Conservation (phyloP, 2,113 vertebrate genomes). For the Entomyzon cyanotis region DNA sequence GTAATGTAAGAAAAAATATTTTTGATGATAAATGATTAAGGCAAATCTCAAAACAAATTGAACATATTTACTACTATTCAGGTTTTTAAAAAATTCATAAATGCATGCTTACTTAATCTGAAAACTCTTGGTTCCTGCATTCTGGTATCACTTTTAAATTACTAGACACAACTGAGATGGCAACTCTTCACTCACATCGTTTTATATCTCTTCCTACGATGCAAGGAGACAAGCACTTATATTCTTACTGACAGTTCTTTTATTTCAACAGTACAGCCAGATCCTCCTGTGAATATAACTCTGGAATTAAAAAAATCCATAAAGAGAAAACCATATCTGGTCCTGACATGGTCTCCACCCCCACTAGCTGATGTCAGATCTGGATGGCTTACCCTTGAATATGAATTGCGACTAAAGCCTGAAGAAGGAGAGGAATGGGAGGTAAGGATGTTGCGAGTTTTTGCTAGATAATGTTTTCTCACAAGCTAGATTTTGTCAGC, state of each 20-base stretch:
- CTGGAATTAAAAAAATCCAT: slow-evolving; percentile 67
- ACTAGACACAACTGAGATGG: not conserved
- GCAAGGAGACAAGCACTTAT: not conserved
- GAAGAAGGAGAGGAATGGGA: slow-evolving; percentile 84
- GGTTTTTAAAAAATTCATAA: not conserved
- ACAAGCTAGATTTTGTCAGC: not conserved
- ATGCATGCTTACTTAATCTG: not conserved
- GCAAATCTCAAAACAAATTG: not conserved
- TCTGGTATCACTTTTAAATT: not conserved
- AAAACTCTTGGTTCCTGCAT: not conserved
- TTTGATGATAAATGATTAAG: not conserved
- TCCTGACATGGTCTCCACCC: slow-evolving; percentile 84
- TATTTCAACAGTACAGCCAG: slow-evolving; percentile 84
- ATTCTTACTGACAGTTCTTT: not conserved
- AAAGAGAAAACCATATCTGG: slow-evolving; percentile 75
- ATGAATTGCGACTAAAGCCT: slow-evolving; percentile 83
- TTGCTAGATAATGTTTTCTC: not conserved
- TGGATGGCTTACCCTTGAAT: slow-evolving; percentile 90
- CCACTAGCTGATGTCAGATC: slow-evolving; percentile 81
- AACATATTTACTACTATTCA: not conserved
- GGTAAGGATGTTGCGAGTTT: slow-evolving; percentile 66
- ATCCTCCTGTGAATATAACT: slow-evolving; percentile 84
- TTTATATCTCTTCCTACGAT: not conserved
- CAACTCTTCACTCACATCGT: not conserved
- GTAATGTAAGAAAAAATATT: not conserved